Evolutionary conservation across 2,888 invertebrate genomes (phyloP).

Genomic region (Sepiola atlantica): DNA sequence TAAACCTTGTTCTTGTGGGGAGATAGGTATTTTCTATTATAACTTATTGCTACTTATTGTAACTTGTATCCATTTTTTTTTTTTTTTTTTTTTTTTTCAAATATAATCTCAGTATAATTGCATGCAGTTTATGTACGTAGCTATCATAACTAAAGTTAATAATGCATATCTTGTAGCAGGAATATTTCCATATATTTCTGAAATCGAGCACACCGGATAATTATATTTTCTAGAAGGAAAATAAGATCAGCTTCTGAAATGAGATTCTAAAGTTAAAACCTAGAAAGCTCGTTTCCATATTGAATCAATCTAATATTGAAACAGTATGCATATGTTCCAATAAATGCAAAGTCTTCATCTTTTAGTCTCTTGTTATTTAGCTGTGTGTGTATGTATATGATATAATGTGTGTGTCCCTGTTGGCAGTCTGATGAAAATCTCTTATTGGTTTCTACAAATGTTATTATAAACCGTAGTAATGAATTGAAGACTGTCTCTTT

Average conservation of each 20-base stretch:
- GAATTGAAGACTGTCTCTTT: background rate
- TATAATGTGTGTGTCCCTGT: background rate
- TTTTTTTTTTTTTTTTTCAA: too few relatives aligned
- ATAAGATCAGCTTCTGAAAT: background rate
- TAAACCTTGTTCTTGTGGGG: background rate
- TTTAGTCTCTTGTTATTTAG: background rate
- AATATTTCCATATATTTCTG: background rate
- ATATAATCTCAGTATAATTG: too few relatives aligned
- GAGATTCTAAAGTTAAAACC: background rate
- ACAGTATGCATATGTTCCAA: background rate
- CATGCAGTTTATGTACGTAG: too few relatives aligned
- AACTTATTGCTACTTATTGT: too few relatives aligned
- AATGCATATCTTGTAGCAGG: background rate
- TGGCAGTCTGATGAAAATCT: background rate
- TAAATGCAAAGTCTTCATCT: too few relatives aligned
- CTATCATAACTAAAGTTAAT: background rate
- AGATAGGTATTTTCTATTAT: too few relatives aligned
- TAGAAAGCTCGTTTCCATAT: background rate
- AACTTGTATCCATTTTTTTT: too few relatives aligned
- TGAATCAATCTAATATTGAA: background rate
- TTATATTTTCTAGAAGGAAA: background rate
- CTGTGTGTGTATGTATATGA: background rate
- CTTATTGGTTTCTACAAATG: background rate
- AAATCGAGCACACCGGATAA: background rate
- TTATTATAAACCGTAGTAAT: background rate